Conservation (phyloP, 1,140 invertebrate species). For the Temnothorax nylanderi region DNA sequence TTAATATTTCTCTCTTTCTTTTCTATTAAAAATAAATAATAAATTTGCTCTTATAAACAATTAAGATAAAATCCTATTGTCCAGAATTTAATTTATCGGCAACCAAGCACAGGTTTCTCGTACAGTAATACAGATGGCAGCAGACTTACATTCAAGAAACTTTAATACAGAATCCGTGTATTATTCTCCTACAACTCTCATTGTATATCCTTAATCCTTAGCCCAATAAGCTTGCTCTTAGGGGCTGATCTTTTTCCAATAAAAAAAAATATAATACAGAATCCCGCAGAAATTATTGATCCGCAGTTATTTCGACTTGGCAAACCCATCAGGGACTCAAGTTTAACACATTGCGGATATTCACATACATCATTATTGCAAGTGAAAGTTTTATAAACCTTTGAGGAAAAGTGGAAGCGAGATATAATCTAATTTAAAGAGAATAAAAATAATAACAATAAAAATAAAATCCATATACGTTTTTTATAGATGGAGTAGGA, state of each 20-base stretch:
- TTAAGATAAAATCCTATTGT: neutral
- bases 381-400: neutral
- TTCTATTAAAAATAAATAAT: neutral
- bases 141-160: slow-evolving; percentile 2
- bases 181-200: too few relatives aligned
- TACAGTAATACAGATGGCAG: slow-evolving; percentile 19
- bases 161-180: neutral
- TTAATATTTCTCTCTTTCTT: neutral
- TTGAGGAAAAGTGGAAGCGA: neutral
- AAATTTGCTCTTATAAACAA: neutral
- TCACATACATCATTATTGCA: neutral
- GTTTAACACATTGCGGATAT: neutral
- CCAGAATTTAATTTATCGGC: slow-evolving; percentile 30
- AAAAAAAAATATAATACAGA: neutral
- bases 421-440: neutral
- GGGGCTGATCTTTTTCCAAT: too few relatives aligned
- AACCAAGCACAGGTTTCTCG: neutral
- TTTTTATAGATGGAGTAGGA: neutral
- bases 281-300: neutral
- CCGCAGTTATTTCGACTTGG: neutral
- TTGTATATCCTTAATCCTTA: too few relatives aligned
- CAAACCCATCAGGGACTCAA: neutral
- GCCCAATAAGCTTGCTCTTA: too few relatives aligned
- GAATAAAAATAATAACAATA: neutral
- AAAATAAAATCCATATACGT: neutral